Conservation (phyloP, 2,888 invertebrate species). For the Atrina japonica region DNA sequence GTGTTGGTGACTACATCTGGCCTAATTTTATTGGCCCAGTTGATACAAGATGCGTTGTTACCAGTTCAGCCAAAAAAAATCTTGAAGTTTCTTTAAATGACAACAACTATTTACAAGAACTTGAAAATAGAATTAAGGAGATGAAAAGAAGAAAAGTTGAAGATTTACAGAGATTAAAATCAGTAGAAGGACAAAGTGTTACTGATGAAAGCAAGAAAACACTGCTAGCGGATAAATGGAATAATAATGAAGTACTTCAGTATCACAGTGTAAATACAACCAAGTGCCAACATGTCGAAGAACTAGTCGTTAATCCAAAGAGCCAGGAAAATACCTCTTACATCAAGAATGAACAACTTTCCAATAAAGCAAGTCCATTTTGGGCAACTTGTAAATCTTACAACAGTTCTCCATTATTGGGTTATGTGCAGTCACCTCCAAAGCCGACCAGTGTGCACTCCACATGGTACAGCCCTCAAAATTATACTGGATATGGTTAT, state of each 20-base stretch:
- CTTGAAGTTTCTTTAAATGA: not conserved
- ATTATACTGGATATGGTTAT: conserved; percentile 1
- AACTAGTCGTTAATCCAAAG: no score
- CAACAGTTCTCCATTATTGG: conserved; percentile 15
- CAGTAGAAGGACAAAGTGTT: not conserved
- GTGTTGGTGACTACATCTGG: not conserved
- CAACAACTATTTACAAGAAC: not conserved
- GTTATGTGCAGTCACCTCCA: not conserved
- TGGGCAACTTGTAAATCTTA: conserved; percentile 13
- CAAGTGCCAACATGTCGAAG: no score
- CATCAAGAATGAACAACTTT: not conserved
- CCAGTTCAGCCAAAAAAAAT: conserved; percentile 3
- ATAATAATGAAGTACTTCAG: no score
- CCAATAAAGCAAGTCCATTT: conserved; percentile 6
- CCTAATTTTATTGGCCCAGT: conserved; percentile 12
- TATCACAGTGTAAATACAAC: no score
- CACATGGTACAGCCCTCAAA: not conserved
- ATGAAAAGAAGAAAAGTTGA: not conserved
- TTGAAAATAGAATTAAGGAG: conserved; percentile 6
- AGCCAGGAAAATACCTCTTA: not conserved
- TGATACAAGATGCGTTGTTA: conserved; percentile 1
- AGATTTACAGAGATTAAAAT: not conserved
- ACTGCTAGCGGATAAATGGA: no score
- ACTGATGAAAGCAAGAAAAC: no score
- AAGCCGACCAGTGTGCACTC: not conserved